Base-by-base conservation (phyloP, 2,888 invertebrate genomes). In the Cephus nigrinus region DNA sequence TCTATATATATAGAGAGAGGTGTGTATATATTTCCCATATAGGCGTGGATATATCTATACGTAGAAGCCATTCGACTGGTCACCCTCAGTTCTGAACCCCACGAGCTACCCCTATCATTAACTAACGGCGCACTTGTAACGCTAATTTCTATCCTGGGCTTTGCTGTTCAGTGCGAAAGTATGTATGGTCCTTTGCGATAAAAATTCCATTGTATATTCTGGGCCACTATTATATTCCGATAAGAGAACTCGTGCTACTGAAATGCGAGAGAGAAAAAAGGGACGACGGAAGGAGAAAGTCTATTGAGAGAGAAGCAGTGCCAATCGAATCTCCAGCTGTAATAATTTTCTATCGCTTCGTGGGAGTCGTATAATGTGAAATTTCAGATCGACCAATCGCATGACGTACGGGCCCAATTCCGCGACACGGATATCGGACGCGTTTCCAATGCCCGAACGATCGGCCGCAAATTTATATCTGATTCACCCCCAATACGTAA, bases 391-490 rank as follows among this genome's bases (percentile, higher is more conserved):
- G 15, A 15, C 40, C 40, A 15, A 40, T 40, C 40, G 15, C 15
- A 15, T 40, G 40, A 40, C 40, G 40, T 40, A 40, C 40, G 40
- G 40, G 40, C 40, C 69, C 69, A 32, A 32, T 69, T 69, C 69
- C 32, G 81, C 78, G 80, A 82, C 79, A 78, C 80, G 75, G 72
- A 81, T 81, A 80, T 80, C 77, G 33, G 73, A 34, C 76, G 74
- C 74, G 76, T 81, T 79, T 79, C 77, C 81, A 80, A 83, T 83
- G 80, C 83, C 81, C 80, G 82, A 82, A 83, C 81, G 82, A 85
- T 84, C 84, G 81, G 83, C 84, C 84, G 84, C 86, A 86, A 88
- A 88, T 89, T 87, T 87, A 86, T 88, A 88, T 88, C 87, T 87
- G 89, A 88, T 88, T 86, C 82, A 83, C 84, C 84, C 82, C 76